Base-by-base conservation (phyloP, 2,888 invertebrate species). In the Petrophora chlorosata region DNA sequence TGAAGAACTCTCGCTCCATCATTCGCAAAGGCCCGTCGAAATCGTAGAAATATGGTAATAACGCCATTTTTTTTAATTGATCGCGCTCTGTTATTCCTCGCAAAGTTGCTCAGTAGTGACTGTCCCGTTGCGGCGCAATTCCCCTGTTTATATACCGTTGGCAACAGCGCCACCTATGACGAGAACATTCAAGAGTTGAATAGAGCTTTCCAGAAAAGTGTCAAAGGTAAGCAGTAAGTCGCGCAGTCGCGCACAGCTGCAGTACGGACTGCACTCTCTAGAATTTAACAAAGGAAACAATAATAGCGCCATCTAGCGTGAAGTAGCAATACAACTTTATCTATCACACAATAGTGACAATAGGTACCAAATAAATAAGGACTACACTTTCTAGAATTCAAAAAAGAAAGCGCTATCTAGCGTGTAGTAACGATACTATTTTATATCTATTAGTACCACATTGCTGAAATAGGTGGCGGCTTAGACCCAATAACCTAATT, bases 1-100 rank as follows among this genome's bases (percentile, higher is more conserved):
- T 61, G 51, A 65, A 61, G 13, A 86, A 79, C 8, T 87, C 80
- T 5, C 81, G 73, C 47, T 90, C 88, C 68, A 87, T 60, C 35
- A 80, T 55, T 1, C 80, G 70, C n/a, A 83, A 76, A 0, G 88
- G 87, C 13, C 73, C 69, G 13, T 82, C 76, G 12, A 76, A 59
- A 30, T 88, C 79, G 59, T 70, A 76, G 26, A 84, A 65, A 41
- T 70, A 69, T 13, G 86, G 83, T 46, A 77, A 47, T 26, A 85
- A 32, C 14, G 90, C 75, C 90, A 90, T 89, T 68, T 73, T 41
- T 47, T 38, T 56, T 55, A 14, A 33, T 40, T 56, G 49, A 22
- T 30, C 25, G 23, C 40, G 41, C 44, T 25, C n/a, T 13, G 10
- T 17, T 47, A 53, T 41, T 44, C 42, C 51, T 41, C 39, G 34